A percentile compares a stretch with the other conserved stretches of the same genome.
These are phyloP conservation scores for Latrodectus elegans DNA, from an alignment of 2,888 invertebrate species.

Conservation along the genomic window DNA sequence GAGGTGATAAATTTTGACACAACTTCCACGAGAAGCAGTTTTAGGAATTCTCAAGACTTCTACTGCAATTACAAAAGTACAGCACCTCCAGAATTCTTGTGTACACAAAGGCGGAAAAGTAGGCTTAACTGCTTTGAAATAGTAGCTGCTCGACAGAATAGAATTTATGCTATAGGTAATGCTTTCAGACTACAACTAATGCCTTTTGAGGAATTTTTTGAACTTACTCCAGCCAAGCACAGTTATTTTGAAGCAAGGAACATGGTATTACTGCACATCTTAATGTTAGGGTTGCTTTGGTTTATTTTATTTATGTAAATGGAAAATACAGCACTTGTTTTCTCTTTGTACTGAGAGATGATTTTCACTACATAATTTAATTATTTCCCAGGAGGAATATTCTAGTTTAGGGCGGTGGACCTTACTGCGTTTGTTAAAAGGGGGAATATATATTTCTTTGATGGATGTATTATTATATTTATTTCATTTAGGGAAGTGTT, in stretches of 20 bases:
- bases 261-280: not conserved
- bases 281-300: not conserved
- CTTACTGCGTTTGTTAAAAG: too few species aligned
- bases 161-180: conserved; percentile 44
- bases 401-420: too few species aligned
- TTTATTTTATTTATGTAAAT: not conserved
- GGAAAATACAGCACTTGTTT: not conserved
- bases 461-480: too few species aligned
- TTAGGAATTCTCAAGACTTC: conserved; percentile 62
- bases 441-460: too few species aligned
- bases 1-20: conserved; percentile 59
- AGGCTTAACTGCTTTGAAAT: conserved; percentile 50
- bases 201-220: conserved; percentile 32
- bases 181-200: conserved; percentile 43
- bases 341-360: not conserved
- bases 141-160: conserved; percentile 39
- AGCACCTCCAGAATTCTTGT: conserved; percentile 36
- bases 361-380: not conserved
- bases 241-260: not conserved
- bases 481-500: too few species aligned
- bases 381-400: too few species aligned
- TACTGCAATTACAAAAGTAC: conserved; percentile 55
- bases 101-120: conserved; percentile 42
- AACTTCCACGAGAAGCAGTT: conserved; percentile 48
- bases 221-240: not conserved